Conservation (phyloP, 92 coral and sea anemone genomes). For the Scolanthus callimorphus region DNA sequence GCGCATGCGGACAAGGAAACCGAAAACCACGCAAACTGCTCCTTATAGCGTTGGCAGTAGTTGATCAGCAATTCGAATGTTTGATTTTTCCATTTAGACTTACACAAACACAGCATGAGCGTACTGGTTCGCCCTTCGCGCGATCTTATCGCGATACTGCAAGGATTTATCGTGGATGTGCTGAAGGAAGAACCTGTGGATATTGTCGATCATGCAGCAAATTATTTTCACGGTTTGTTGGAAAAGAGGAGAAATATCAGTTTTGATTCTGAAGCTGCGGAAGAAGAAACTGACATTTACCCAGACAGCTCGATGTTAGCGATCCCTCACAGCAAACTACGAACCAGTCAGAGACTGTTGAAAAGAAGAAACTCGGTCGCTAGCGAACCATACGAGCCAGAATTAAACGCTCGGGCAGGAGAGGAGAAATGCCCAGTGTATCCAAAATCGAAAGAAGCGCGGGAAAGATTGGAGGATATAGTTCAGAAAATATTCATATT, state of each 20-base stretch:
- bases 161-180: slow-evolving; percentile 22
- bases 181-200: slow-evolving; percentile 24
- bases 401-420: neutral
- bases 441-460: slow-evolving; percentile 34
- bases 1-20: too few relatives aligned
- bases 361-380: slow-evolving; percentile 42
- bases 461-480: slow-evolving; percentile 25
- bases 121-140: too few relatives aligned
- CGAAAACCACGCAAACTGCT: too few relatives aligned
- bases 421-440: slow-evolving; percentile 3
- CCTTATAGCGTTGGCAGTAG: too few relatives aligned
- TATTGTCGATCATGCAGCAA: slow-evolving; percentile 24
- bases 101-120: too few relatives aligned
- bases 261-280: neutral
- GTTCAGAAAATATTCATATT: slow-evolving; percentile 43
- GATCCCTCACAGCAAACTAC: too few relatives aligned
- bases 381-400: slow-evolving; percentile 33
- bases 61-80: too few relatives aligned
- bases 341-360: too few relatives aligned
- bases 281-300: slow-evolving; percentile 8
- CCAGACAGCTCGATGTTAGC: neutral
- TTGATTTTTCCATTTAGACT: too few relatives aligned
- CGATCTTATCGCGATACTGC: too few relatives aligned
- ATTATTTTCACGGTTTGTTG: slow-evolving; percentile 20
- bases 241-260: slow-evolving; percentile 9